phyloP scores from a whole-genome alignment of 2,888 invertebrate species.

The Agrilus mali region DNA sequence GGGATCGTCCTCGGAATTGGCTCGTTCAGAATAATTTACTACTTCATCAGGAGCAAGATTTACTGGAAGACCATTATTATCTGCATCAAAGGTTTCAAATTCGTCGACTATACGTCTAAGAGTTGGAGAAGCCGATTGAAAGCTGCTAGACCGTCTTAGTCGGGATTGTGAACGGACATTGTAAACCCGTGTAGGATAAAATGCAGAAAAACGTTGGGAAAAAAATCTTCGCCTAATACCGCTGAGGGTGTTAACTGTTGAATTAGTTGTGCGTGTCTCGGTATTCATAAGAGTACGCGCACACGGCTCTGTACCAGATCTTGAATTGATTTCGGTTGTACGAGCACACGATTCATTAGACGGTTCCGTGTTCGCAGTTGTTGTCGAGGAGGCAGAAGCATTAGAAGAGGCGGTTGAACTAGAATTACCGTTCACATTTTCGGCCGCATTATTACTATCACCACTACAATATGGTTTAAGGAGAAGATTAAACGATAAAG shows the following conservation, averaged over 20 bases:
- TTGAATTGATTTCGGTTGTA: conserved; percentile 1
- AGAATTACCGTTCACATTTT: neutral
- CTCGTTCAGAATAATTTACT: conserved; percentile 30
- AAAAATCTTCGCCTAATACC: conserved; percentile 21
- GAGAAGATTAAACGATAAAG: too few relatives aligned
- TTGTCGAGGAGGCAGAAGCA: neutral
- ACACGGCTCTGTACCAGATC: conserved; percentile 6
- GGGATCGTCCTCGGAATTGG: conserved; percentile 24
- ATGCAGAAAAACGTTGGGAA: conserved; percentile 26
- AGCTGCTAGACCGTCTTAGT: conserved; percentile 5
- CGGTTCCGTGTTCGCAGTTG: neutral
- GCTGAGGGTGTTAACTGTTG: conserved; percentile 18
- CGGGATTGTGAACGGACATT: conserved; percentile 17
- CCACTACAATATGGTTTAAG: neutral
- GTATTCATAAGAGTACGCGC: conserved; percentile 11
- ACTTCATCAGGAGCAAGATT: conserved; percentile 26
- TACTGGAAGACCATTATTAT: conserved; percentile 1
- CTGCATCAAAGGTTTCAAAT: conserved; percentile 3
- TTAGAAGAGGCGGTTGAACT: too few relatives aligned
- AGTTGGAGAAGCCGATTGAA: conserved; percentile 2
- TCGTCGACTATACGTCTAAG: conserved; percentile 6
- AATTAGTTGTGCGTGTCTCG: conserved; percentile 15
- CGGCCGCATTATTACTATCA: neutral
- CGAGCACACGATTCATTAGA: neutral
- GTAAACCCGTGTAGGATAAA: conserved; percentile 27